Evolutionary conservation across 2,888 invertebrate species (phyloP).

Genomic region (Drosophila nigricruria): DNA sequence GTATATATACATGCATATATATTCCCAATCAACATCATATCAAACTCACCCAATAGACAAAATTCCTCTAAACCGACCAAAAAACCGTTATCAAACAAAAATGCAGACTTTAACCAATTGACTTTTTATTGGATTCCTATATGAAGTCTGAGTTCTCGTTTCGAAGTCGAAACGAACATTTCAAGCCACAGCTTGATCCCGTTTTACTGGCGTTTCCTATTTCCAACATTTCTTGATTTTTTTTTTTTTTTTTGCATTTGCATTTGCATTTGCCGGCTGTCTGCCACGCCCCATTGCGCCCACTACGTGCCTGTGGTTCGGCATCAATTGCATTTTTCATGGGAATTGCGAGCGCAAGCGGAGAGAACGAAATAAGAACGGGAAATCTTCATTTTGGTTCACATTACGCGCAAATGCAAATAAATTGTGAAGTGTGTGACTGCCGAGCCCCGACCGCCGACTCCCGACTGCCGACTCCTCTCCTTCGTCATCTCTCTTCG

Average conservation of each 20-base stretch:
- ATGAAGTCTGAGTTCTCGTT: neutral
- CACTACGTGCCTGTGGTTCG: slow-evolving; percentile 57
- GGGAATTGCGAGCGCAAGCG: slow-evolving; percentile 51
- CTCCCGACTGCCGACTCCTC: neutral
- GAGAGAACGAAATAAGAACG: slow-evolving; percentile 18
- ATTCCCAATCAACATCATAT: neutral
- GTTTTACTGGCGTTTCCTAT: slow-evolving; percentile 2
- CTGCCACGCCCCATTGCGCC: slow-evolving; percentile 52
- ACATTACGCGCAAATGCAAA: slow-evolving; percentile 21
- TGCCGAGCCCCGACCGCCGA: neutral
- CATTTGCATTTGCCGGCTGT: slow-evolving; percentile 2
- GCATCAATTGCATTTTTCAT: slow-evolving; percentile 76
- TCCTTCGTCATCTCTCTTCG: neutral
- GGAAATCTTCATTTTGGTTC: slow-evolving; percentile 60
- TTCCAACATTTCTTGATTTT: too few species aligned
- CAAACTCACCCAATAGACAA: neutral
- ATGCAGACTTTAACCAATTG: neutral
- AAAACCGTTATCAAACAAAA: neutral
- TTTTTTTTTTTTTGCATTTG: neutral
- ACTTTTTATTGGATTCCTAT: neutral
- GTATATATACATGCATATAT: neutral
- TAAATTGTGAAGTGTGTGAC: slow-evolving; percentile 1
- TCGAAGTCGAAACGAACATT: neutral
- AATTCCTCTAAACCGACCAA: neutral
- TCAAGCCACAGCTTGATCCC: neutral